A percentile compares a stretch with the other conserved stretches of the same genome.
Conservation (phyloP, 1,140 invertebrate species). For the Eriosoma lanigerum region DNA sequence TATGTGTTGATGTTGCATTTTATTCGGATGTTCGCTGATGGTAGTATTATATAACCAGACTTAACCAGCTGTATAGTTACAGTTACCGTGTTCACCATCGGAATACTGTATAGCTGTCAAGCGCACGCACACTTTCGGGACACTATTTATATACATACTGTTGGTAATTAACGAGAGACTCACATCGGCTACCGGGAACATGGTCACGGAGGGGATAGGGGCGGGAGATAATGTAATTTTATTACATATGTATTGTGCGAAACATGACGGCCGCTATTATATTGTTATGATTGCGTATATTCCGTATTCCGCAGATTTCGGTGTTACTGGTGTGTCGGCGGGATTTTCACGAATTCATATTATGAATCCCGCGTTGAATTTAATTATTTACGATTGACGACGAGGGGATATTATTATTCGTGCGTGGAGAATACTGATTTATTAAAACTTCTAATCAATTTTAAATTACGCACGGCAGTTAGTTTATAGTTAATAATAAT, state of each 20-base stretch:
- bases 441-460: neutral
- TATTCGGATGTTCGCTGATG: too few species aligned
- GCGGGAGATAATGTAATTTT: constrained; percentile 11
- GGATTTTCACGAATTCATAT: constrained; percentile 10
- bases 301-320: neutral
- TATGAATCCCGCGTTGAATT: too few species aligned
- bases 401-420: too few species aligned
- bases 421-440: neutral
- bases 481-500: too few species aligned
- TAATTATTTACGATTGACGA: too few species aligned
- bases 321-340: neutral
- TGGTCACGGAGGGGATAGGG: too few species aligned
- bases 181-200: neutral
- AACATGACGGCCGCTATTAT: constrained; percentile 32
- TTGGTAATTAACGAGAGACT: constrained; percentile 40
- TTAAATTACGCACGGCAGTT: too few species aligned
- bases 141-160: too few species aligned
- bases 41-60: too few species aligned
- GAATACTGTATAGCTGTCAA: constrained; percentile 28
- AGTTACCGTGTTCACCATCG: constrained; percentile 10
- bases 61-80: too few species aligned
- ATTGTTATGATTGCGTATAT: constrained; percentile 5
- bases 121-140: constrained; percentile 7
- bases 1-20: too few species aligned
- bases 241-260: constrained; percentile 35